Evolutionary conservation across 2,797 vertebrate genomes (phyloP).

Genomic region (Otolemur crassicaudatus): DNA sequence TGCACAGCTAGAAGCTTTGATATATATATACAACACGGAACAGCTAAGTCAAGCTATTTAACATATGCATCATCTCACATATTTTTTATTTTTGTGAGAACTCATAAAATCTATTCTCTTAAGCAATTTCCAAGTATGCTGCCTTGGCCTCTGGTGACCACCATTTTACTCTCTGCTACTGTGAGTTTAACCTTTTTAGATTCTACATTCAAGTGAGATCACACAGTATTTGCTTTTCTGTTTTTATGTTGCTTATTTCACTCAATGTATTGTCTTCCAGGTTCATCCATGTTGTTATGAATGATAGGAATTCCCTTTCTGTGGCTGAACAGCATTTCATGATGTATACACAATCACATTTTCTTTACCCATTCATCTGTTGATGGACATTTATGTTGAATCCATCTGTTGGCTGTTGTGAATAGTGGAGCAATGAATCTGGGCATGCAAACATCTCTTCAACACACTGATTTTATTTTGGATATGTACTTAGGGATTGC

Average conservation of each 20-base stretch:
- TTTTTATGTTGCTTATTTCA: neutral
- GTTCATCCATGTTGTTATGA: neutral
- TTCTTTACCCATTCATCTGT: neutral
- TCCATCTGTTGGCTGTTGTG: too few species aligned
- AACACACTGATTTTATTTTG: neutral
- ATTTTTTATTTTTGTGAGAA: neutral
- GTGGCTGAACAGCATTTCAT: too few species aligned
- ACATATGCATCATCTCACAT: neutral
- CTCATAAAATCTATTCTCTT: neutral
- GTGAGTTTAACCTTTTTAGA: neutral
- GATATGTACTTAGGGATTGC: neutral
- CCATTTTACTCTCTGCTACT: neutral
- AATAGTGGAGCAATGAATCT: neutral
- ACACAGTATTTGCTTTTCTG: neutral
- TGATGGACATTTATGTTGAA: neutral
- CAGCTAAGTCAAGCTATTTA: neutral
- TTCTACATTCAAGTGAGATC: neutral
- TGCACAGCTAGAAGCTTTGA: neutral
- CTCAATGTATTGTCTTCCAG: neutral
- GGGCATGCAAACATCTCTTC: neutral
- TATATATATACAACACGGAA: too few species aligned
- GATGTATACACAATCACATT: neutral
- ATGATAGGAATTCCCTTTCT: neutral
- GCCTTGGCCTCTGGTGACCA: too few species aligned
- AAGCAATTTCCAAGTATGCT: neutral